A percentile compares a stretch with the other conserved stretches of the same genome.
phyloP scores from a whole-genome alignment of 2,113 vertebrate genomes.

The Paradoxurus hermaphroditus region DNA sequence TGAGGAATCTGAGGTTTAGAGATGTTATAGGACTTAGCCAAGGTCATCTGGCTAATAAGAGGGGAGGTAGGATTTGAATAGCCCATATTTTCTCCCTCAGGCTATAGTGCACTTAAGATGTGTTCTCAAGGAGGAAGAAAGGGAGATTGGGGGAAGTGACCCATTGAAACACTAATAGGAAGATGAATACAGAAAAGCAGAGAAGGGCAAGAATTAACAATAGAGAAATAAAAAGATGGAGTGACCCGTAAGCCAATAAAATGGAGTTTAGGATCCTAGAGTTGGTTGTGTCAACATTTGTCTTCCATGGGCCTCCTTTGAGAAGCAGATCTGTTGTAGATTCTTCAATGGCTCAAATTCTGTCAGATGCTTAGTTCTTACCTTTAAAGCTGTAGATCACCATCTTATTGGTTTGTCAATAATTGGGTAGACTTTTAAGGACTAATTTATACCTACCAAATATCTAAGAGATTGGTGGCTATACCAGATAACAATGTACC shows the following conservation, averaged over 20 bases:
- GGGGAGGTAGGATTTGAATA: neutral
- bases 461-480: neutral
- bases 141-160: neutral
- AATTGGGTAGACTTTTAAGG: neutral
- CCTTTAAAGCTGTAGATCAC: neutral
- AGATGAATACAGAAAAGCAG: slow-evolving; percentile 17
- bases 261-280: neutral
- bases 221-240: neutral
- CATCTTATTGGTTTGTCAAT: neutral
- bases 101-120: neutral
- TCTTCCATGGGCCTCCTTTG: neutral
- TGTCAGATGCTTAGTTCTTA: neutral
- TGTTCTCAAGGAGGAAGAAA: neutral
- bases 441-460: neutral
- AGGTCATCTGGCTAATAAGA: neutral
- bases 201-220: neutral
- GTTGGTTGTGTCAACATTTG: neutral
- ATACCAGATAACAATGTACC: neutral
- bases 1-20: neutral
- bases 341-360: neutral
- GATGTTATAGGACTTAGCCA: neutral
- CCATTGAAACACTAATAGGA: neutral
- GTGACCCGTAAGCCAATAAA: neutral
- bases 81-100: neutral
- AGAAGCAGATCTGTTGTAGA: neutral